Base-by-base conservation (phyloP, 2,888 invertebrate genomes). In the Agelastica alni region DNA sequence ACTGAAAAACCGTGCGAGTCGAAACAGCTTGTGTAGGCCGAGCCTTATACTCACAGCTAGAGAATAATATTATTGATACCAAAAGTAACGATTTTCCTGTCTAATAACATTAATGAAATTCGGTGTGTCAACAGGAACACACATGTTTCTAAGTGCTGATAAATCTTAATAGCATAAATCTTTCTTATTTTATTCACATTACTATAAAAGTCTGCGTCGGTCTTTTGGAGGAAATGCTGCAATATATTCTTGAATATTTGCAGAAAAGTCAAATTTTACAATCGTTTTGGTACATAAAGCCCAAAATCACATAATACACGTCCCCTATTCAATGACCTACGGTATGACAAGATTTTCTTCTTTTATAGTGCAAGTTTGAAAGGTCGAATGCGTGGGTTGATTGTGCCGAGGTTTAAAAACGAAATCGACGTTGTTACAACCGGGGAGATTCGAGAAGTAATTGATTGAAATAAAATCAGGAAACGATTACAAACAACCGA, bases 261-360 rank as follows among this genome's bases (percentile, higher is more conserved):
- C 36, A 46, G 37, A 37, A 45, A 46, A 46, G 46, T 46, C 46
- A 36, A 37, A 46, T 46, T 46, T 46, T 46, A 37, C 46, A 46
- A 46, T 36, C 46, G 36, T 49, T 49, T 49, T 42, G 49, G 49
- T 49, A 42, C 32, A 49, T 49, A 49, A 49, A 49, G 31, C 48
- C 41, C 41, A 30, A 41, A 49, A 41, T 49, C 48, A 41, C 41
- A 49, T 41, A 49, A 49, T 49, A 42, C 49, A 49, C 39, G 41
- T 14, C 16, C 49, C 49, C 41, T 7, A 22, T 41, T 49, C 49
- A 49, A 49, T 41, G 42, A 32, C 32, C 22, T 32, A 49, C 42
- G 49, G 32, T 49, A 49, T 49, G 42, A 49, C 41, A 42, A 49
- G 41, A 31, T 42, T 42, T 49, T 32, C 41, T 41, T 49, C 41